Base-by-base conservation (phyloP, 2,888 invertebrate genomes). In the Acleris sparsana region DNA sequence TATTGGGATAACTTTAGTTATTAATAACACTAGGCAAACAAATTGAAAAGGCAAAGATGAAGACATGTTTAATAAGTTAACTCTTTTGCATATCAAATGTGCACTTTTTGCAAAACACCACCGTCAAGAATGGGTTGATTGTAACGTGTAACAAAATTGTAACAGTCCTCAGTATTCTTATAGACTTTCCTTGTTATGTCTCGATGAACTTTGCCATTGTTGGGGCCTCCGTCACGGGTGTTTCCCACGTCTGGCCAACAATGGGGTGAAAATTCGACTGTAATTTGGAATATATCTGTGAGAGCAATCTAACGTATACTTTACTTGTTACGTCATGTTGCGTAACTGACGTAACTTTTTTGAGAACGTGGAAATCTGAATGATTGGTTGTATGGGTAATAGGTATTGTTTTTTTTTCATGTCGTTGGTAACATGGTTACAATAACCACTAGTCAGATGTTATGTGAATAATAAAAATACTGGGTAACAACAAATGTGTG, bases 151-250 rank as follows among this genome's bases (percentile, higher is more conserved):
- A 79, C 79, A 77, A 80, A 84, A 83, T 71, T 82, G 81, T 83
- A 85, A 80, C 83, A 82, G 77, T 74, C 78, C 75, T 75, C 74
- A 73, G 80, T 80, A 78, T 74, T 89, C 92, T 88, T 92, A 92
- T 92, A 92, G 89, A 89, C 87, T 91, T 85, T 83, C 79, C 81
- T 85, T 86, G 91, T 91, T 92, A 91, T 92, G 90, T 87, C 82
- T 87, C 84, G 90, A 76, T 90, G 91, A 89, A 89, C 90, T 88
- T 87, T 87, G 89, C 92, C 88, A 92, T 92, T 92, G 92, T 92
- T 88, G 84, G 77, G 80, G 76, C 71, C 73, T 74, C 73, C 88
- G 88, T 92, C 88, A 89, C 89, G 89, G 84, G 81, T 70, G 76
- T 73, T 88, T 90, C 91, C 83, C 91, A 90, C 87, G 84, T 78